Evolutionary conservation across 2,888 invertebrate genomes (phyloP), one percentile per base, ranked within the genome.

Genomic region (Trilocha varians): DNA sequence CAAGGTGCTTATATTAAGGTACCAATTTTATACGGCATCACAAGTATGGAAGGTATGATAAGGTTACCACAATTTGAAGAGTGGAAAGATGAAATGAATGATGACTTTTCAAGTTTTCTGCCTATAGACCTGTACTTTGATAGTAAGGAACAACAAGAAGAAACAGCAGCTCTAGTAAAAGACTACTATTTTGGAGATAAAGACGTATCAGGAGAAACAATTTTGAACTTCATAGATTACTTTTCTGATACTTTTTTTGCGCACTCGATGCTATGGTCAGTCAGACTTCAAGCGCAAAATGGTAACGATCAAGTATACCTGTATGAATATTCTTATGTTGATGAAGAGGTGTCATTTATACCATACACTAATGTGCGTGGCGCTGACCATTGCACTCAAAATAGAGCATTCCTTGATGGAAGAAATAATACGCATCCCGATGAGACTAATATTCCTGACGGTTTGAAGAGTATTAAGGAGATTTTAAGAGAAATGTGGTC

Each of bases 161-260:
- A 49, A 32, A 38, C 62, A 1, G 54, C 57, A 1, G 38, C 48
- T 17, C 34, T 36, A 32, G 39, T 63, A 2, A 65, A 59, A 40
- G n/a, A 46, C 13, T 64, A 56, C 38, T 66, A 61, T 37, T 65
- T 65, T 44, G 66, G 65, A 13, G 36, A 54, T 3, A 37, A 57
- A 40, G 41, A 45, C 16, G 45, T 65, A 3, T 42, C 41, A 3
- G 44, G 54, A 3, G 43, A 49, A 1, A 57, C 47, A 33, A 36
- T 58, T 37, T 46, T 57, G 16, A 34, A 36, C 5, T 66, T 52
- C 35, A 42, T 66, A 1, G 45, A 62, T 32, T 69, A 49, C 33
- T 57, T 55, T 36, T 49, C 62, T 8, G 78, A 89, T 83, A 43
- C 53, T 3, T 35, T 59, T 3, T 65, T 65, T 42, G 46, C 39